Evolutionary conservation across 2,113 vertebrate species (phyloP).

Genomic region (Mirounga angustirostris): DNA sequence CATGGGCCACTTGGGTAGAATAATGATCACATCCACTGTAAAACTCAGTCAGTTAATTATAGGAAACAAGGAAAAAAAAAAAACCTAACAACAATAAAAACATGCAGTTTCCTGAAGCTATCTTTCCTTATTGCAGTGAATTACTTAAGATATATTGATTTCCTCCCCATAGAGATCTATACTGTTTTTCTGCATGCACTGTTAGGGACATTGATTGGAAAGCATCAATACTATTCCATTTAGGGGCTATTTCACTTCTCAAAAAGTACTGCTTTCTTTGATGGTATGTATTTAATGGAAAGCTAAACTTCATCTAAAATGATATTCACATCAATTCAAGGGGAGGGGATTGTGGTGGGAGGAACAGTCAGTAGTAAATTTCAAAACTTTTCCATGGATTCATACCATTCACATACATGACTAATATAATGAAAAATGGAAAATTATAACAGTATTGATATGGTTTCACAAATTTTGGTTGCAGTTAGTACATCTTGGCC

Average conservation of each 20-base stretch:
- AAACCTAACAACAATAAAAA: background rate
- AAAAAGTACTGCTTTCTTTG: conserved; percentile 27
- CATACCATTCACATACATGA: background rate
- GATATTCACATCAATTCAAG: conserved; percentile 8
- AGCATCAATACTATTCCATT: background rate
- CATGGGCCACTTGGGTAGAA: background rate
- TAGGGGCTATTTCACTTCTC: background rate
- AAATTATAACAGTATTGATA: background rate
- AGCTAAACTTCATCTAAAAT: background rate
- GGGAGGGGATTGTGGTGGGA: background rate
- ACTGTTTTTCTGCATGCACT: background rate
- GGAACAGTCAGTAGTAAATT: conserved; percentile 45
- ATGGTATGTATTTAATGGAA: background rate
- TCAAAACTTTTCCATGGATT: background rate
- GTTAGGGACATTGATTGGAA: conserved; percentile 25
- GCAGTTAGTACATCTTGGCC: background rate
- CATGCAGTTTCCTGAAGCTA: conserved; percentile 5
- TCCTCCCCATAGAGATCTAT: background rate
- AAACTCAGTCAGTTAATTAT: conserved; percentile 43
- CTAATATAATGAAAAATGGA: background rate
- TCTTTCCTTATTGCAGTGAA: conserved; percentile 46
- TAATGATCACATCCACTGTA: background rate
- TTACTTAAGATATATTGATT: conserved; percentile 58
- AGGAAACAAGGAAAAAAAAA: background rate
- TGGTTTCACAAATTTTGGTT: conserved; percentile 43